A percentile compares a stretch with the other conserved stretches of the same genome.
Conservation (phyloP, 2,888 invertebrate genomes). For the Palloptera scutellata region DNA sequence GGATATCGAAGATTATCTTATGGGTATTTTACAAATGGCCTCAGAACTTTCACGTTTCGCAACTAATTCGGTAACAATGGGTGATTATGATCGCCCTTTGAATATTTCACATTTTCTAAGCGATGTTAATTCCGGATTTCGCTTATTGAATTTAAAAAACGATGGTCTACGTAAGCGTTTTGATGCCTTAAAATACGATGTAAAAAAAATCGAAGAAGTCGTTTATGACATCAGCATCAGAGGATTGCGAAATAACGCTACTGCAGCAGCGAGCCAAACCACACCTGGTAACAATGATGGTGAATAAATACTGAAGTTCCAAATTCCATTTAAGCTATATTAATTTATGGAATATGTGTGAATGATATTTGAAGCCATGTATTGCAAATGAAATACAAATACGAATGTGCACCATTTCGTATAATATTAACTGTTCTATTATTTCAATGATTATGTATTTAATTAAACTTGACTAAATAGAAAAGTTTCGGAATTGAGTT, state of each 20-base stretch:
- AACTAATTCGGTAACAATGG: conserved; percentile 84
- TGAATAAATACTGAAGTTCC: conserved; percentile 19
- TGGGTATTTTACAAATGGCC: conserved; percentile 82
- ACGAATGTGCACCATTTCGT: too few relatives aligned
- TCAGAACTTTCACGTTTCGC: conserved; percentile 85
- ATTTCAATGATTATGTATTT: too few relatives aligned
- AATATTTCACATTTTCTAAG: conserved; percentile 87
- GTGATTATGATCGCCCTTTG: conserved; percentile 81
- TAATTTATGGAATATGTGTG: too few relatives aligned
- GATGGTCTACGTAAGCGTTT: conserved; percentile 85
- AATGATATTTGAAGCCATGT: too few relatives aligned
- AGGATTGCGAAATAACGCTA: conserved; percentile 67
- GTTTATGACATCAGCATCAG: conserved; percentile 86
- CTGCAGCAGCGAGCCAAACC: conserved; percentile 20
- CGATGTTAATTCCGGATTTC: conserved; percentile 88
- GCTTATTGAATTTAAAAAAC: conserved; percentile 89
- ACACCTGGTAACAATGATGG: conserved; percentile 19
- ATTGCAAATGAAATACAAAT: too few relatives aligned
- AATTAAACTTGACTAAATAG: too few relatives aligned
- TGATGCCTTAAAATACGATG: conserved; percentile 88
- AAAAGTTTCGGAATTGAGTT: too few relatives aligned
- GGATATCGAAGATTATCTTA: conserved; percentile 89
- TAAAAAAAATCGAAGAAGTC: conserved; percentile 93
- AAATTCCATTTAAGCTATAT: too few relatives aligned
- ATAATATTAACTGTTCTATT: too few relatives aligned